Base-by-base conservation (phyloP, 1,140 invertebrate genomes). In the Drosophila arawakana region DNA sequence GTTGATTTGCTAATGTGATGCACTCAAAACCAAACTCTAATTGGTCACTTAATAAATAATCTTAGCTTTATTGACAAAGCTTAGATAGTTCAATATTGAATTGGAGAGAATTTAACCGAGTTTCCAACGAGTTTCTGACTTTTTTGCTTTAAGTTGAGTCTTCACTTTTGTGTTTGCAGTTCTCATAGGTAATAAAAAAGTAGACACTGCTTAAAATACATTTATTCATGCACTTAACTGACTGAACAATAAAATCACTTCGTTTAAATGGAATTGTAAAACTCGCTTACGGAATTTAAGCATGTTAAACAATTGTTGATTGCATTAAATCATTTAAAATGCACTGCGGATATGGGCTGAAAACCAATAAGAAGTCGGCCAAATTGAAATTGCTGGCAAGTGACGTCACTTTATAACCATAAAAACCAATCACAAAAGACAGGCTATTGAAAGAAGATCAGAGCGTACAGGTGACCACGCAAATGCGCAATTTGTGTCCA, bases 401-500 rank as follows among this genome's bases (percentile, higher is more conserved):
- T 37, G 25, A 37, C 34, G 13, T 21, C 59, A 39, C 44, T 49
- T 30, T 35, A 50, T 25, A 62, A 11, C 25, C 34, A 62, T 25
- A 62, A 70, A 15, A 37, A n/a, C 2, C 13, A 39, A 35, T 7
- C 13, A 10, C n/a, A 65, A 7, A 54, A 11, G 37, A 15, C 15
- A 25, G 3, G 34, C 9, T 13, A 47, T 37, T 47, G 49, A 7
- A 41, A 15, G 7, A 10, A 47, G 41, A 70, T 76, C 75, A 81
- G 73, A 74, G 70, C 72, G 74, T 78, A 21, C 18, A 59, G 49
- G 44, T 21, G 10, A 41, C 7, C 78, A 86, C 54, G 81, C 82
- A 75, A 72, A 81, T 61, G 74, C 70, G 70, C 82, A 85, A 81
- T 85, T 86, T 85, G 80, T 78, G 81, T 81, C 70, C 72, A 71